Base-by-base conservation (phyloP, 2,113 vertebrate species). In the Epinephelus fuscoguttatus region DNA sequence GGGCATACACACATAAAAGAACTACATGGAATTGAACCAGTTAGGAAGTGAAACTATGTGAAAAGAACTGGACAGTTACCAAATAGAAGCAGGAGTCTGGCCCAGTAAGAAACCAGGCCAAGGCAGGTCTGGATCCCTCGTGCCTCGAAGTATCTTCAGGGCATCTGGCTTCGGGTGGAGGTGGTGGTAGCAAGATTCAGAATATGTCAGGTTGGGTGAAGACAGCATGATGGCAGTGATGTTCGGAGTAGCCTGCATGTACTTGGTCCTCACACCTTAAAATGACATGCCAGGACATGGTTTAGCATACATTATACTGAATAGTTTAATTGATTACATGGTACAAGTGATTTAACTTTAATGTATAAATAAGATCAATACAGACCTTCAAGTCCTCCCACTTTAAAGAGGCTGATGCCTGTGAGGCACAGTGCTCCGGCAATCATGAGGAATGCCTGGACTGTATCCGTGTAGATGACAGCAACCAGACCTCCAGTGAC, bases 401-500 rank as follows among this genome's bases (percentile, higher is more conserved):
- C 95, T 92, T 97, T 93, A 45, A 60, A 82, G 81, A 99, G 94
- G 92, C 98, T 97, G 87, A 99, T 96, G 80, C 96, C 86, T 78
- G 96, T 97, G 21, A 99, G 96, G 12, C 95, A 97, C 73, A 99
- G 95, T 0, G 98, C 98, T 74, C 98, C 98, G 2, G 94, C 64
- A 53, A 99, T 97, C 98, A 99, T 99, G 60, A 99, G 96, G 81
- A 98, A 86, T 3, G 98, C 98, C 88, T 99, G 98, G 0, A 99
- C 90, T 0, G 96, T 97, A 80, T 99, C 98, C 0, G 98, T 99
- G 95, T 99, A 99, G 91, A 99, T 99, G 67, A 99, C 98, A 6
- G 98, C 96, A 18, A 97, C 97, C 78, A 99, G 96, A 72, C 98
- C 98, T 14, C 98, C 98, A 0, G 98, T 99, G 67, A 99, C 94